Evolutionary conservation across 1,140 invertebrate genomes (phyloP), one percentile per base, ranked within the genome.

Genomic region (Lordiphosa collinella): DNA sequence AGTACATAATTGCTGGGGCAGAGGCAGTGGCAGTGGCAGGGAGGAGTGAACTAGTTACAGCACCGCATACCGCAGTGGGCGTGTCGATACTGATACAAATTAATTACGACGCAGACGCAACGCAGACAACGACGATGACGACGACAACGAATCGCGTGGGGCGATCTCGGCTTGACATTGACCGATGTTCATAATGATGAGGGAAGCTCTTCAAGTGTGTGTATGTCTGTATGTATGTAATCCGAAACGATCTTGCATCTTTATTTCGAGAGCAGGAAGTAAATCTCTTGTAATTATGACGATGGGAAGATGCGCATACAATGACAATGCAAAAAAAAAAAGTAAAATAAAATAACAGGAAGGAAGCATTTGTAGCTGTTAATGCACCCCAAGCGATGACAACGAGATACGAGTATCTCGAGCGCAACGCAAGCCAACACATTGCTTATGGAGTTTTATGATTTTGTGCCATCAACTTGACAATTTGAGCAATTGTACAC

Each of bases 271-370:
- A 37, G 43, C 43, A 65, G 73, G 73, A 76, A 76, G 73, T 78
- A 63, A 62, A 67, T 52, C 53, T 50, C 32, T 65, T 69, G 78
- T 76, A 76, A 71, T 76, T 67, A 67, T 67, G 61, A 78, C 66
- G 61, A 65, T 75, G 53, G 13, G 37, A 14, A 12, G 37, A 40
- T 16, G 37, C 13, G 2, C 10, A 9, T 5, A 14, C 56, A 62
- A 50, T 41, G 56, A 62, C 44, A 41, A 36, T 50, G 44, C 7
- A 16, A 50, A 38, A 43, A 18, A 22, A 37, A 9, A 22, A 11
- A 44, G 13, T 29, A 14, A 62, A 22, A 37, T 8, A 22, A 11
- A 44, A 32, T 29, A 14, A 62, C 60, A 62, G 60, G 60, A 63
- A 63, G 60, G 59, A 63, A 63, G 60, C 63, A 48, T 44, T 46